Conservation (phyloP, 2,113 vertebrate species). For the Trematocara stigmaticum region DNA sequence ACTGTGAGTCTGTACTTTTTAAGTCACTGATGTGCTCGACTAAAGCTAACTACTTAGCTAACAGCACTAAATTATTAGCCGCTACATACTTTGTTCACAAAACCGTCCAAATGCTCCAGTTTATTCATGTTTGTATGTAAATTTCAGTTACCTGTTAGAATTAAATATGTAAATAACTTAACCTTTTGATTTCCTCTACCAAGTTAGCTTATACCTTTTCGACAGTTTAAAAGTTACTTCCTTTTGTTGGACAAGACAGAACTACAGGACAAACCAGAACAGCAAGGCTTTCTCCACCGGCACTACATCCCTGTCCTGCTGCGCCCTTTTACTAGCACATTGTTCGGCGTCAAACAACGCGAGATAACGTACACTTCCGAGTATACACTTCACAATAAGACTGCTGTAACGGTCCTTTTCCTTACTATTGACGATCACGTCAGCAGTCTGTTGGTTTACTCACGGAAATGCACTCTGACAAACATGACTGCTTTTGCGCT, state of each 20-base stretch:
- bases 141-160: background rate
- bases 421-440: background rate
- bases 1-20: background rate
- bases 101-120: background rate
- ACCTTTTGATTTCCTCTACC: background rate
- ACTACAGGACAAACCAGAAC: background rate
- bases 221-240: background rate
- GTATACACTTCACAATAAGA: background rate
- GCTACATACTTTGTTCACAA: background rate
- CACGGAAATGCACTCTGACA: background rate
- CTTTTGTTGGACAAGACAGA: background rate
- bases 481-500: background rate
- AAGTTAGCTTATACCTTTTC: background rate
- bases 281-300: background rate
- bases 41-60: background rate
- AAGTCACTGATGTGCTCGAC: background rate
- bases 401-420: background rate
- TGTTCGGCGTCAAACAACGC: background rate
- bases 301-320: background rate
- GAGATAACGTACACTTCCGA: background rate
- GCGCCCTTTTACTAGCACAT: background rate
- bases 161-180: background rate
- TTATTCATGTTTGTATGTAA: background rate
- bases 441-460: background rate
- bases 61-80: background rate